Conservation (phyloP, 2,797 vertebrate species). For the Bucorvus abyssinicus region DNA sequence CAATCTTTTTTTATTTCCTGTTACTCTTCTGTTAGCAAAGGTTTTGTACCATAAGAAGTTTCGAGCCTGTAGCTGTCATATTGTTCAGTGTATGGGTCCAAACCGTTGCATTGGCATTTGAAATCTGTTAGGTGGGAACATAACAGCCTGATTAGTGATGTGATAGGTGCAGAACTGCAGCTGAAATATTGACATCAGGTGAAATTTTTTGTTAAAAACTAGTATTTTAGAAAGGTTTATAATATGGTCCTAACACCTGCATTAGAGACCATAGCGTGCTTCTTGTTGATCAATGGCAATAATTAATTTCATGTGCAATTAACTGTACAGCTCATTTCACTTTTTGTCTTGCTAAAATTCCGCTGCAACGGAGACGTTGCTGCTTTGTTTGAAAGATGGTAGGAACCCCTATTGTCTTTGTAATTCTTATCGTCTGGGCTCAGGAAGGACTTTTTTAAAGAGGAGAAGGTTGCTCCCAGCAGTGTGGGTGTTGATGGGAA, state of each 20-base stretch:
- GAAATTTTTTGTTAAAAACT: neutral
- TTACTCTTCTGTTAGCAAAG: neutral
- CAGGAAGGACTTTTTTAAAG: neutral
- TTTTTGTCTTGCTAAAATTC: neutral
- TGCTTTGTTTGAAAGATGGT: neutral
- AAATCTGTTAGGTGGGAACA: neutral
- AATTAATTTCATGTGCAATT: neutral
- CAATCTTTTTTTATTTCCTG: neutral
- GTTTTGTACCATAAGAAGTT: fast-evolving
- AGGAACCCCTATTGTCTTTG: neutral
- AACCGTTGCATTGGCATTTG: neutral
- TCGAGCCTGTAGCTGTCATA: neutral
- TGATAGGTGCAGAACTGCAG: neutral
- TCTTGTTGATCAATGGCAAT: neutral
- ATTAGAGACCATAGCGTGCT: fast-evolving
- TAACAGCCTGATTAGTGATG: neutral
- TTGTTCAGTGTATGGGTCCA: neutral
- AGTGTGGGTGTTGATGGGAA: neutral
- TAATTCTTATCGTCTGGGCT: neutral
- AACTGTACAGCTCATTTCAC: neutral
- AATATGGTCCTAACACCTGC: neutral
- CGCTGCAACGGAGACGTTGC: neutral
- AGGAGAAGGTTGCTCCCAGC: neutral
- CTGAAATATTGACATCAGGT: neutral
- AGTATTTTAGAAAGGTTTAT: neutral